Evolutionary conservation across 2,888 invertebrate species (phyloP).

Genomic region (Noctua fimbriata): DNA sequence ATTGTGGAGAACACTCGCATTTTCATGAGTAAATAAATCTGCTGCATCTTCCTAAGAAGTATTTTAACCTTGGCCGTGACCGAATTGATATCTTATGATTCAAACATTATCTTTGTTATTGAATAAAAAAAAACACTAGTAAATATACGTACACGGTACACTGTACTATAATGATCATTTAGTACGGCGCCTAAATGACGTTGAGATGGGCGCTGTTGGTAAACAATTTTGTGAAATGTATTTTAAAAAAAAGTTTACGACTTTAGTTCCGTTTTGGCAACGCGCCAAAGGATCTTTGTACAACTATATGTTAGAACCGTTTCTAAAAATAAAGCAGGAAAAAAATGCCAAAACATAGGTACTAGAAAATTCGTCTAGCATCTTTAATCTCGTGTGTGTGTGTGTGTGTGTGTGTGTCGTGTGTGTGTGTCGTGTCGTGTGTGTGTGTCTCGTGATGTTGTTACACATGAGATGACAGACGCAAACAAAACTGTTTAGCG

Average conservation of each 20-base stretch:
- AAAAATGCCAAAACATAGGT: background rate
- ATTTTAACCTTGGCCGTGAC: conserved; percentile 22
- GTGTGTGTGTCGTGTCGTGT: no score
- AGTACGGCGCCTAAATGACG: background rate
- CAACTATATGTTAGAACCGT: background rate
- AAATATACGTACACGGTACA: background rate
- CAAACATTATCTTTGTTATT: conserved; percentile 13
- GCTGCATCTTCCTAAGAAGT: background rate
- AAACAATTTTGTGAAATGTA: background rate
- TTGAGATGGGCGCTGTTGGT: background rate
- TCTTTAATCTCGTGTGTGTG: conserved; percentile 39
- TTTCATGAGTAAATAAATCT: background rate
- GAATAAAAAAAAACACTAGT: background rate
- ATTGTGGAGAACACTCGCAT: background rate
- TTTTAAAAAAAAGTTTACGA: background rate
- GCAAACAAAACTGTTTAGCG: conserved; percentile 65
- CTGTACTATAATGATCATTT: background rate
- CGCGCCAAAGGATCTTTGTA: conserved; percentile 4
- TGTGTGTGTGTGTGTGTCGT: no score
- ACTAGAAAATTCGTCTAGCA: background rate
- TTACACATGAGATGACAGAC: conserved; percentile 47
- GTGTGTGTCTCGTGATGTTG: conserved; percentile 50
- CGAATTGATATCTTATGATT: background rate
- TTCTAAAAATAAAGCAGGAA: background rate
- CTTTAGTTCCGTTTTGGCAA: background rate